phyloP scores from a whole-genome alignment of 2,797 vertebrate genomes.

The Gastrophryne carolinensis region DNA sequence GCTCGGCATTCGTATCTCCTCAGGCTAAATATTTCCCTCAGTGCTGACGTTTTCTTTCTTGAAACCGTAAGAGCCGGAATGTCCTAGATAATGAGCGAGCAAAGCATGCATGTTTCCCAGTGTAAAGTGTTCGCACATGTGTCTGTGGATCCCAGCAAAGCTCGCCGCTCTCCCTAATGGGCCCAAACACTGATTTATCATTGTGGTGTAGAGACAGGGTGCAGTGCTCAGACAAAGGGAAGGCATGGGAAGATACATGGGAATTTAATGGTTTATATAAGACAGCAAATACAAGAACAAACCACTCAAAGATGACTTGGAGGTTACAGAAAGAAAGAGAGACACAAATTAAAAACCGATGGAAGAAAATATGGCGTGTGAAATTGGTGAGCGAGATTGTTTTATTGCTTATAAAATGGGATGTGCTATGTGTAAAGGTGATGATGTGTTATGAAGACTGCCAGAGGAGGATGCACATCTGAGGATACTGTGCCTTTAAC shows the following conservation, averaged over 20 bases:
- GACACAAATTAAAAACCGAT: constrained; percentile 16
- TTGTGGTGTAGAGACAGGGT: constrained; percentile 29
- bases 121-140: constrained; percentile 47
- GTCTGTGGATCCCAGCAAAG: constrained; percentile 40
- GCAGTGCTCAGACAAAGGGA: constrained; percentile 25
- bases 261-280: constrained; percentile 42
- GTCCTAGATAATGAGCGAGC: constrained; percentile 8
- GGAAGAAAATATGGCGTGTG: background rate
- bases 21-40: background rate
- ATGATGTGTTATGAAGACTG: too few relatives aligned
- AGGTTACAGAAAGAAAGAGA: constrained; percentile 22
- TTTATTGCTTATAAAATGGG: background rate
- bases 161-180: constrained; percentile 34
- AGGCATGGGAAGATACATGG: constrained; percentile 28
- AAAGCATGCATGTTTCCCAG: constrained; percentile 25
- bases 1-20: background rate
- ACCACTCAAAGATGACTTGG: background rate
- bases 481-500: too few relatives aligned
- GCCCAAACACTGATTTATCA: constrained; percentile 39
- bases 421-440: too few relatives aligned
- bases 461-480: background rate
- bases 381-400: background rate
- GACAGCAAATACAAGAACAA: background rate
- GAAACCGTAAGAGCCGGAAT: background rate
- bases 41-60: background rate